A percentile compares a stretch with the other conserved stretches of the same genome.
phyloP scores from a whole-genome alignment of 2,888 invertebrate genomes.

The Pyrrhosoma nymphula region DNA sequence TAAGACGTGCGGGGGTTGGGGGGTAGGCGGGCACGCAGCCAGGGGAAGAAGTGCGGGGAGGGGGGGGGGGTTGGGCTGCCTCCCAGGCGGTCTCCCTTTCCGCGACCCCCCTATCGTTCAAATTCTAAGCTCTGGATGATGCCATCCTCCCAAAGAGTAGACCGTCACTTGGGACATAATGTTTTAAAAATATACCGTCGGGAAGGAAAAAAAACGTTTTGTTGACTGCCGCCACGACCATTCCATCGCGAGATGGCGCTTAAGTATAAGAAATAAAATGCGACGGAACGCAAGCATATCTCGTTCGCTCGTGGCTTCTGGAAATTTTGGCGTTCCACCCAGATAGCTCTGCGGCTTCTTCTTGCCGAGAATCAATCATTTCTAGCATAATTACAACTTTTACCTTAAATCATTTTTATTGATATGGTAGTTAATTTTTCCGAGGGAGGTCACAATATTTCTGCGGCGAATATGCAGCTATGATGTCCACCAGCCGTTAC shows the following conservation, averaged over 20 bases:
- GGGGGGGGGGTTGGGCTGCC: neutral
- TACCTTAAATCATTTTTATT: too few relatives aligned
- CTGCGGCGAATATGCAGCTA: too few relatives aligned
- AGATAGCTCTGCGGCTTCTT: too few relatives aligned
- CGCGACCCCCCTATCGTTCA: neutral
- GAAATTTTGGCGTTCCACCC: neutral
- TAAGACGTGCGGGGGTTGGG: neutral
- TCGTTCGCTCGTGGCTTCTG: neutral
- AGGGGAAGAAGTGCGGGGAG: neutral
- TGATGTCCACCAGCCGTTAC: too few relatives aligned
- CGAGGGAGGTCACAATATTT: too few relatives aligned
- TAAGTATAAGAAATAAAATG: neutral
- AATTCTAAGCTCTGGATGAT: neutral
- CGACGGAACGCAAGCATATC: neutral
- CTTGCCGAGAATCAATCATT: too few relatives aligned
- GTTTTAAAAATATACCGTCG: neutral
- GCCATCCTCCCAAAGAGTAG: neutral
- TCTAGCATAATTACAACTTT: too few relatives aligned
- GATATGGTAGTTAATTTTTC: too few relatives aligned
- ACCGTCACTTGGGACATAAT: neutral
- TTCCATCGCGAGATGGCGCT: neutral
- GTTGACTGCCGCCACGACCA: neutral
- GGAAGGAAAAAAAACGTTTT: neutral
- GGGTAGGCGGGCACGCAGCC: neutral
- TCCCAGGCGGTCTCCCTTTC: neutral